Evolutionary conservation across 2,888 invertebrate genomes (phyloP), one percentile per base, ranked within the genome.

Genomic region (Thymelicus lineola): DNA sequence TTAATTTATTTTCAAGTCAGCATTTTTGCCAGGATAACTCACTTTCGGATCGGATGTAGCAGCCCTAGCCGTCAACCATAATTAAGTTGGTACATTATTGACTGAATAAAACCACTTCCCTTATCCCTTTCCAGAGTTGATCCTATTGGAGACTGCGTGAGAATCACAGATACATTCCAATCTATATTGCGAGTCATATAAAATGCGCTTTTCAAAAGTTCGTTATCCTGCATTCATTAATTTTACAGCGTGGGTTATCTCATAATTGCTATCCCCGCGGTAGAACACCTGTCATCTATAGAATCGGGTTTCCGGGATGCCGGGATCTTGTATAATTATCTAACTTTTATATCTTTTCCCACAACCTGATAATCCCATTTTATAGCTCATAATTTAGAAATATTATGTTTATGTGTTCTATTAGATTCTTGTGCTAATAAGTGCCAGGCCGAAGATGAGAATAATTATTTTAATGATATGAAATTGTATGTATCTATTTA

Each of bases 281-380:
- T 60, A 42, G n/a, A 42, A 60, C 67, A 67, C 67, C 42, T 53
- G 67, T 35, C 50, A 14, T 59, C 53, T 53, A 58, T 50, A 15
- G 42, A 60, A 60, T 60, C 53, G 36, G 53, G 67, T 67, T 67
- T 61, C 67, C 60, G 67, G 60, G 60, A 67, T 67, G 53, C 67
- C 60, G 67, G 60, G 60, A 67, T 59, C 57, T 38, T 6, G 7
- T 57, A 14, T 65, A 57, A 58, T 57, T 46, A 45, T 45, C 20
- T 10, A 48, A 48, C 62, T 62, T 62, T 48, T 62, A 36, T 36
- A n/a, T 62, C 62, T 48, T 62, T 62, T 62, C 57, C 57, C 57
- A 57, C 35, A 15, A 17, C 7, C 10, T 53, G 20, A 3, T 20
- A 20, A 53, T n/a, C 53, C 53, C 20, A 20, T 53, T 53, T 53